These are phyloP conservation scores for Drosophila phalerata DNA, from an alignment of 2,888 invertebrate species.

Conservation along the genomic window DNA sequence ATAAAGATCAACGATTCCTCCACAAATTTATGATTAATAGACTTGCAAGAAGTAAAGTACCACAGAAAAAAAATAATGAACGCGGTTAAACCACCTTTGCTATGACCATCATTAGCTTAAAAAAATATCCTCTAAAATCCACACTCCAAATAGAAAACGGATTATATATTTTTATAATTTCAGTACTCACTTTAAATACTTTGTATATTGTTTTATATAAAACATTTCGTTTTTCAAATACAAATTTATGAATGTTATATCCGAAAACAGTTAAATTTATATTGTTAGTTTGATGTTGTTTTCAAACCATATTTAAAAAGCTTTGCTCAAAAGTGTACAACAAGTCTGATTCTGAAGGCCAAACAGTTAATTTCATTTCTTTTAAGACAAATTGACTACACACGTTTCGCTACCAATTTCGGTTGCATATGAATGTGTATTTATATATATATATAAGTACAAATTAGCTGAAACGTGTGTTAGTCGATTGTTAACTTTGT, in stretches of 20 bases:
- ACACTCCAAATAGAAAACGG: background rate
- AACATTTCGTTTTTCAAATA: slow-evolving; percentile 28
- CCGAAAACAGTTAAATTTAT: slow-evolving; percentile 31
- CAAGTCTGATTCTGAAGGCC: slow-evolving; percentile 40
- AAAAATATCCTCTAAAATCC: background rate
- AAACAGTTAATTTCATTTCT: slow-evolving; percentile 21
- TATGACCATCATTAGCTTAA: too few relatives aligned
- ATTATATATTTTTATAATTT: background rate
- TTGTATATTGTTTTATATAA: slow-evolving; percentile 29
- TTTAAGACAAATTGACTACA: slow-evolving; percentile 12
- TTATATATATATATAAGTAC: slow-evolving; percentile 18
- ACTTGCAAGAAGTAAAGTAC: background rate
- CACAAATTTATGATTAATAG: background rate
- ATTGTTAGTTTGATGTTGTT: slow-evolving; percentile 37
- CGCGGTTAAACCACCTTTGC: too few relatives aligned
- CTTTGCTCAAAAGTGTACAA: slow-evolving; percentile 41
- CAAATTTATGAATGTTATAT: slow-evolving; percentile 28
- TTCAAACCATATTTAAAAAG: slow-evolving; percentile 38
- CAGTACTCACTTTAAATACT: slow-evolving; percentile 24
- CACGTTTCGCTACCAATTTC: slow-evolving; percentile 18
- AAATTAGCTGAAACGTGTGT: slow-evolving; percentile 12
- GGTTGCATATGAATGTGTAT: slow-evolving; percentile 1
- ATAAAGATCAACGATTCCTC: background rate
- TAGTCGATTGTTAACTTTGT: slow-evolving; percentile 18
- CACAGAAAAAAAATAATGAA: background rate